Base-by-base conservation (phyloP, 2,113 vertebrate species). In the Mungos mungo region DNA sequence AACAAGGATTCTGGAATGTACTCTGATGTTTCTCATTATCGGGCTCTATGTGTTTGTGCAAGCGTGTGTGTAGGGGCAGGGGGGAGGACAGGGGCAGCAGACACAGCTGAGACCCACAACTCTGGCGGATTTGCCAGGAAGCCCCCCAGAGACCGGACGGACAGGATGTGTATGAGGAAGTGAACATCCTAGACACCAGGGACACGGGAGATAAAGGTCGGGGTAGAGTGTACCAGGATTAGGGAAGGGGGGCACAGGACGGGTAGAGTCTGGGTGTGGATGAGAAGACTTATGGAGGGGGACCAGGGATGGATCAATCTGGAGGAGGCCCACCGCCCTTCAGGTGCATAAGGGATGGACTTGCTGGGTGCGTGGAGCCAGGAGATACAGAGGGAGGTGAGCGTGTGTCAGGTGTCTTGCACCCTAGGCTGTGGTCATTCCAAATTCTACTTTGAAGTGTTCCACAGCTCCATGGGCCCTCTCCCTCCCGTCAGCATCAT, bases 161-260 rank as follows among this genome's bases (percentile, higher is more conserved):
- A 45, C 23, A 31, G 50, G n/a, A n/a, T 38, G 12, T 29, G 23
- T 8, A 1, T 15, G 50, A 41, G 65, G 19, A 92, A 57, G 10
- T 9, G 69, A 60, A 9, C 33, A 65, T 85, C 5, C 45, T 65
- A 38, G 45, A 92, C 74, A 66, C 14, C 60, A 4, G 72, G 13
- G 15, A 45, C 29, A 76, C 45, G 23, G 27, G 35, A 35, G 13
- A 25, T 31, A 23, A 57, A 38, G 31, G 11, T 29, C 33, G n/a
- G 10, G 10, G 35, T 8, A 0, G 10, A 13, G 14, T 60, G n/a
- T 5, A 9, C 4, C 0, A 19, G 16, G 12, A 16, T 38, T 57
- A 5, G 47, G 52, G 72, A 9, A 4, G 31, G 23, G 18, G 7
- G 45, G 10, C 33, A 3, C 7, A 76, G 57, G 41, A 25, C n/a